phyloP scores from a whole-genome alignment of 2,113 vertebrate species.

The Xyliphius kryptos region DNA sequence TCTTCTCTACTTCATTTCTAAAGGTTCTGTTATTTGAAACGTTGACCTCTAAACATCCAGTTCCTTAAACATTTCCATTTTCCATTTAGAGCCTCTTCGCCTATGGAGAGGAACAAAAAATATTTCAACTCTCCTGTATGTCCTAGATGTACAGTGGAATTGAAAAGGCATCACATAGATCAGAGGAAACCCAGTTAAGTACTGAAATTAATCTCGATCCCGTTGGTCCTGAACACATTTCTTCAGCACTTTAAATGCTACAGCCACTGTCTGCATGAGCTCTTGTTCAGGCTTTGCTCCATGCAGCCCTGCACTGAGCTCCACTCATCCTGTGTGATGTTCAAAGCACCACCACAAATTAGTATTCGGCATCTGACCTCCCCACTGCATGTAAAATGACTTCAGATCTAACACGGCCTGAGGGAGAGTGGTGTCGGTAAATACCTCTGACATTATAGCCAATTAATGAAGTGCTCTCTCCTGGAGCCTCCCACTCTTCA shows the following conservation, averaged over 20 bases:
- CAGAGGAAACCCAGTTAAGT: too few species aligned
- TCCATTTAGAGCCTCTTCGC: too few species aligned
- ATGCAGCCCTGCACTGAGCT: conserved; percentile 3
- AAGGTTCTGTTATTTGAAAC: too few species aligned
- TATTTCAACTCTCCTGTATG: too few species aligned
- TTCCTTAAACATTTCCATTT: too few species aligned
- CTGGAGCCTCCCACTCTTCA: conserved; percentile 4
- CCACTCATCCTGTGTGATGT: conserved; percentile 27
- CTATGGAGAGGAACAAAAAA: too few species aligned
- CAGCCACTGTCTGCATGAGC: conserved; percentile 28
- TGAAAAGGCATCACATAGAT: not conserved
- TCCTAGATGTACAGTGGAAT: too few species aligned
- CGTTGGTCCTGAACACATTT: not conserved
- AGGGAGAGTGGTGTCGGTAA: conserved; percentile 23
- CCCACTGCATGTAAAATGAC: conserved; percentile 24
- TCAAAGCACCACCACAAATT: conserved; percentile 36
- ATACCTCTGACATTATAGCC: conserved; percentile 27
- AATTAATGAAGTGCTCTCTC: conserved; percentile 29
- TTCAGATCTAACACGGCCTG: conserved; percentile 28
- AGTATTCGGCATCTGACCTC: conserved; percentile 33
- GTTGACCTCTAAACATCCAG: too few species aligned
- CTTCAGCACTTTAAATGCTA: conserved; percentile 19
- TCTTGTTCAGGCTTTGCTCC: conserved; percentile 25
- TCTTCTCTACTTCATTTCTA: too few species aligned
- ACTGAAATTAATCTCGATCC: too few species aligned